These are phyloP conservation scores for Cyprinodon variegatus DNA, from an alignment of 2,113 vertebrate genomes.

Conservation along the genomic window DNA sequence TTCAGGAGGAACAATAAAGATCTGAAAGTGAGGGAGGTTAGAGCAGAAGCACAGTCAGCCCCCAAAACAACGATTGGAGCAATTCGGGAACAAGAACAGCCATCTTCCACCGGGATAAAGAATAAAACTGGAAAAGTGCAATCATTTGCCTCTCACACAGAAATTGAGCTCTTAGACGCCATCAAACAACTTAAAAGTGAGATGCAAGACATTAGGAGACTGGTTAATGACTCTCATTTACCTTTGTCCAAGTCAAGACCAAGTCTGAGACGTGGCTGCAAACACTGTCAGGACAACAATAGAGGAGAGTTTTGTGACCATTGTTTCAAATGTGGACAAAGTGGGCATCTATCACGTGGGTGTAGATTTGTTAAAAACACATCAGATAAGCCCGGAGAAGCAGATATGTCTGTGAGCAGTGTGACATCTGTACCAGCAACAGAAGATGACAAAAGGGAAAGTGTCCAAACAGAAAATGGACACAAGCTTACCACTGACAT, in stretches of 20 bases:
- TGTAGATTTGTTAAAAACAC: background rate
- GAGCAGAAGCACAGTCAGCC: slow-evolving; percentile 11
- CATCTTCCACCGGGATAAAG: background rate
- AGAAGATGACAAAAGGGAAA: background rate
- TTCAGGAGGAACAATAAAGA: slow-evolving; percentile 17
- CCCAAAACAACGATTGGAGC: background rate
- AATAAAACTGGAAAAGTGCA: slow-evolving; percentile 5
- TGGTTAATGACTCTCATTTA: background rate
- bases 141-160: background rate
- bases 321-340: slow-evolving; percentile 53
- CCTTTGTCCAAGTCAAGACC: background rate
- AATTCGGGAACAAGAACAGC: slow-evolving; percentile 3
- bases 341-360: slow-evolving; percentile 14
- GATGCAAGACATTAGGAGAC: slow-evolving; percentile 1
- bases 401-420: background rate
- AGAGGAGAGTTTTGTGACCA: slow-evolving; percentile 27
- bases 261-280: slow-evolving; percentile 9
- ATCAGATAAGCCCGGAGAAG: rapidly evolving
- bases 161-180: slow-evolving; percentile 3
- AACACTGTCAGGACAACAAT: slow-evolving; percentile 18
- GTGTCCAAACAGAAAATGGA: background rate
- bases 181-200: slow-evolving; percentile 33
- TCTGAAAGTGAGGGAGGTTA: slow-evolving; percentile 15
- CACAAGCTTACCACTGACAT: background rate
- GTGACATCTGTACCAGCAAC: background rate